These are phyloP conservation scores for Onychostoma macrolepis DNA, from an alignment of 2,113 vertebrate genomes.

Conservation along the genomic window DNA sequence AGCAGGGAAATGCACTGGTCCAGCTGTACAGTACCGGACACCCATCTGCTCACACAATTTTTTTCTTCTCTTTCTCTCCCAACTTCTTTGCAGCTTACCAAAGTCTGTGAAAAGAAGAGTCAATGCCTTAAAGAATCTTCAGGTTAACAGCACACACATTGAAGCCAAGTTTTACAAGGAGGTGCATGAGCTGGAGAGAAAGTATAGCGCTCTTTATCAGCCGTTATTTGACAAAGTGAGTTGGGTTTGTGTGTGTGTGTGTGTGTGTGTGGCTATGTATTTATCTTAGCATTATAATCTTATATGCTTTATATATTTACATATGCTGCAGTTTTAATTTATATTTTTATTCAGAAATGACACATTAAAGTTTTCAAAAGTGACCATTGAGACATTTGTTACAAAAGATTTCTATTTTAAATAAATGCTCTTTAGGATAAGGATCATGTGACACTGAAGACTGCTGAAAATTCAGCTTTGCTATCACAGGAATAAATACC, in stretches of 20 bases:
- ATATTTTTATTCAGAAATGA: no score
- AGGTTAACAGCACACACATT: constrained; percentile 85
- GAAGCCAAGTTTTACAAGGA: constrained; percentile 90
- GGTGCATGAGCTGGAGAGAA: constrained; percentile 86
- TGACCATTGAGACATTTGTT: no score
- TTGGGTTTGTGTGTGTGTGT: not conserved
- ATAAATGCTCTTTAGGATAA: no score
- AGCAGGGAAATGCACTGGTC: constrained; percentile 38
- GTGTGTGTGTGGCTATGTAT: not conserved
- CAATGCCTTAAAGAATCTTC: constrained; percentile 85
- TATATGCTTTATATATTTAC: no score
- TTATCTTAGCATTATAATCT: no score
- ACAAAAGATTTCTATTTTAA: no score
- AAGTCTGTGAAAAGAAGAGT: constrained; percentile 84
- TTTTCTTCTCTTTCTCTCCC: not conserved
- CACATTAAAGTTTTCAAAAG: no score
- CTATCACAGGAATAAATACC: no score
- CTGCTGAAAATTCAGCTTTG: no score
- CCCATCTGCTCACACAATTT: constrained; percentile 31
- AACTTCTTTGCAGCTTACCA: constrained; percentile 69
- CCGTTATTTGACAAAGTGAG: constrained; percentile 86
- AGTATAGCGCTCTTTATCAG: constrained; percentile 84
- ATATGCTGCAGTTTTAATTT: no score
- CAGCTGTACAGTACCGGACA: constrained; percentile 31
- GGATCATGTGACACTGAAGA: no score